Conservation (phyloP, 1,140 invertebrate species). For the Heliconius congener region DNA sequence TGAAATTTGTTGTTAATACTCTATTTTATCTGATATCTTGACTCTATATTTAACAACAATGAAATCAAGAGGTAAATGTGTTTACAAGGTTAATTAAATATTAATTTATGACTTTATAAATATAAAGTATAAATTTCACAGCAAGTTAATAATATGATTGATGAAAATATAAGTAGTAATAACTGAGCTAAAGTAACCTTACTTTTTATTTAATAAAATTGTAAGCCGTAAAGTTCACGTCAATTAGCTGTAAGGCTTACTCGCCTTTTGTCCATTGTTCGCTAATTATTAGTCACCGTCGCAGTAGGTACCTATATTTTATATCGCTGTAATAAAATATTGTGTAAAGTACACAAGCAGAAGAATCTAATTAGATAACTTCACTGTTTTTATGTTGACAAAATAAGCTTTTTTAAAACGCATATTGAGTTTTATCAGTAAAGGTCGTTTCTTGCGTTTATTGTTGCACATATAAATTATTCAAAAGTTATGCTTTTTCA, state of each 20-base stretch:
- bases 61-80: neutral
- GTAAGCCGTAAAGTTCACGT: slow-evolving; percentile 14
- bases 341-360: neutral
- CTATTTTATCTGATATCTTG: neutral
- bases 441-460: neutral
- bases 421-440: neutral
- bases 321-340: neutral
- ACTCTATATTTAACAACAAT: neutral
- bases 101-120: slow-evolving; percentile 7
- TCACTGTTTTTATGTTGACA: neutral
- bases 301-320: neutral
- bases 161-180: slow-evolving; percentile 7
- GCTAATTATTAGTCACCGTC: neutral
- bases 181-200: slow-evolving; percentile 4
- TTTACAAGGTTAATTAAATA: neutral
- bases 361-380: neutral
- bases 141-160: slow-evolving; percentile 7
- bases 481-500: too few species aligned
- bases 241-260: slow-evolving; percentile 13
- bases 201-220: slow-evolving; percentile 10
- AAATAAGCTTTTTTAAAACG: neutral
- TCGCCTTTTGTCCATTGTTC: slow-evolving; percentile 8
- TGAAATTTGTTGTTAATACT: neutral
- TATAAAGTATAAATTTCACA: slow-evolving; percentile 15
- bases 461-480: neutral